These are phyloP conservation scores for Hedya salicella DNA, from an alignment of 2,888 invertebrate species.

Conservation along the genomic window DNA sequence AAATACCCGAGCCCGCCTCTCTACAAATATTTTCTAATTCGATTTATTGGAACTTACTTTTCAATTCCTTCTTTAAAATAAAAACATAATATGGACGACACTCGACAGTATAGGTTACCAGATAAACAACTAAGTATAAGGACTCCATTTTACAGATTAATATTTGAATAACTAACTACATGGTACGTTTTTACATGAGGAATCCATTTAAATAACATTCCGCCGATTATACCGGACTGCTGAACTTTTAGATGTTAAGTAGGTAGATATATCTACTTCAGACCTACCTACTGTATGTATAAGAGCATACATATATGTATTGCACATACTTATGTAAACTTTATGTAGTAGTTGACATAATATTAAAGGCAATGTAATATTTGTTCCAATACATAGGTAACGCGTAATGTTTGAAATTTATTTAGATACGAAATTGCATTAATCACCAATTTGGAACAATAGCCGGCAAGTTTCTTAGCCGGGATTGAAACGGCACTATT, in stretches of 20 bases:
- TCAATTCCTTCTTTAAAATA: conserved; percentile 50
- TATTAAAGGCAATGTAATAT: too few species aligned
- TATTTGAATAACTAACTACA: conserved; percentile 39
- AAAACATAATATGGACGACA: conserved; percentile 53
- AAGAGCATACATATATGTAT: background rate
- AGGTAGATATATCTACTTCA: too few species aligned
- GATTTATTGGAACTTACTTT: conserved; percentile 77
- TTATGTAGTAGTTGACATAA: too few species aligned
- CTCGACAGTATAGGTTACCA: conserved; percentile 63
- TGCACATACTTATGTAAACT: too few species aligned
- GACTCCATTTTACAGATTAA: conserved; percentile 36
- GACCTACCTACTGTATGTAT: too few species aligned
- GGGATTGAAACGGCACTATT: conserved; percentile 59
- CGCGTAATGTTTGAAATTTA: background rate
- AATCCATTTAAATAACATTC: conserved; percentile 2
- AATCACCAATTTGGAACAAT: conserved; percentile 30
- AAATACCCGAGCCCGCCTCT: conserved; percentile 80
- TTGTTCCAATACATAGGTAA: too few species aligned
- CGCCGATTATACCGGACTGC: background rate
- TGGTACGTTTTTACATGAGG: conserved; percentile 10
- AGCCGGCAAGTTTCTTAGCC: conserved; percentile 37
- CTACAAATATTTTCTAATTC: conserved; percentile 78
- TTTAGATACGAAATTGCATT: background rate
- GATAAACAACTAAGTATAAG: conserved; percentile 62
- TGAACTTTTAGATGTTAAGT: background rate